A percentile compares a stretch with the other conserved stretches of the same genome.
Evolutionary conservation across 2,888 invertebrate species (phyloP).

Genomic region (Drosophila helvetica): DNA sequence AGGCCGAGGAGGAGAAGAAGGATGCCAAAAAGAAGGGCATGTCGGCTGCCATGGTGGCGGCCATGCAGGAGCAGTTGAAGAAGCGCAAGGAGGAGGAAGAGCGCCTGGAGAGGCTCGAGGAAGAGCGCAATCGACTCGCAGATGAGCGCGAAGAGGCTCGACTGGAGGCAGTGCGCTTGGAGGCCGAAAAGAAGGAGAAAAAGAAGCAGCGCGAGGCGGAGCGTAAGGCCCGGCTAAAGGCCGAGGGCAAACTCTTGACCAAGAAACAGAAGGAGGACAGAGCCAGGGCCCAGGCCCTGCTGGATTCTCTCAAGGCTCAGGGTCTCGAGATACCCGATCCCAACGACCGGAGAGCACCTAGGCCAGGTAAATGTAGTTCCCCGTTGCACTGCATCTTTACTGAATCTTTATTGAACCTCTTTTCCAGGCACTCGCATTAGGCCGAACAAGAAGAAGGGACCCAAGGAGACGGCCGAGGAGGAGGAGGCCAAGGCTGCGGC

Average conservation of each 20-base stretch:
- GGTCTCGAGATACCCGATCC: conserved; percentile 92
- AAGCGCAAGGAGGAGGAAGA: conserved; percentile 96
- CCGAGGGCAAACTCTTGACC: conserved; percentile 97
- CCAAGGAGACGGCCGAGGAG: conserved; percentile 82
- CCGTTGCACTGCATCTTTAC: neutral
- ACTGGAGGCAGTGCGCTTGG: conserved; percentile 90
- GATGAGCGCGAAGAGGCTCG: conserved; percentile 90
- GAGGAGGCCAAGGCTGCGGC: conserved; percentile 68
- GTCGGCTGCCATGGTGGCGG: conserved; percentile 93
- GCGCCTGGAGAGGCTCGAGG: conserved; percentile 88
- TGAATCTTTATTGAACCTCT: neutral
- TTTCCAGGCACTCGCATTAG: conserved; percentile 88
- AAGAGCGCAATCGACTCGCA: conserved; percentile 90
- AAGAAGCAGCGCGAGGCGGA: conserved; percentile 97
- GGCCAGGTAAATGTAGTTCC: conserved; percentile 83
- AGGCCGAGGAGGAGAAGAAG: conserved; percentile 85
- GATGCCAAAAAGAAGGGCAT: conserved; percentile 88
- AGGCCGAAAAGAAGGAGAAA: conserved; percentile 94
- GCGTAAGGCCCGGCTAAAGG: conserved; percentile 95
- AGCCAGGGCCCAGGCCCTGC: conserved; percentile 93
- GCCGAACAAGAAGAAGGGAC: conserved; percentile 89
- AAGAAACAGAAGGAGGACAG: conserved; percentile 96
- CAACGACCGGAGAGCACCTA: conserved; percentile 86
- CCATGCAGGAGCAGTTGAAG: conserved; percentile 96
- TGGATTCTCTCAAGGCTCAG: conserved; percentile 95